phyloP scores from a whole-genome alignment of 2,797 vertebrate genomes.

The Champsocephalus esox region DNA sequence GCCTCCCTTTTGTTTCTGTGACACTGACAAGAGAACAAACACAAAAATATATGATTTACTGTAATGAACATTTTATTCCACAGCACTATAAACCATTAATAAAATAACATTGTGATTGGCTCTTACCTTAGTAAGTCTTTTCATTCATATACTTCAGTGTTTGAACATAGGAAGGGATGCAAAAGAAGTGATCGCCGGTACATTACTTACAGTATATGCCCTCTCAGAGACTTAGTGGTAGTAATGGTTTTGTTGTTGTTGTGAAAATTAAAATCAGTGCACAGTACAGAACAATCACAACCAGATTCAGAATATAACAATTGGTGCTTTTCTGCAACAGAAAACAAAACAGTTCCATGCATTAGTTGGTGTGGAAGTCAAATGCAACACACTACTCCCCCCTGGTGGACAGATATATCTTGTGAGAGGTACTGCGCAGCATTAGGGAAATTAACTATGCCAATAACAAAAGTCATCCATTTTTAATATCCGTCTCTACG shows the following conservation, averaged over 20 bases:
- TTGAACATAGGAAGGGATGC: slow-evolving; percentile 29
- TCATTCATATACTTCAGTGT: slow-evolving; percentile 51
- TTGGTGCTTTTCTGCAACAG: slow-evolving; percentile 12
- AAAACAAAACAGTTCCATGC: slow-evolving; percentile 21
- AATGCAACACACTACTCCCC: slow-evolving; percentile 46
- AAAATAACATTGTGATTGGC: slow-evolving; percentile 75
- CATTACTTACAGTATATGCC: slow-evolving; percentile 13
- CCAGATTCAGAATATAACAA: slow-evolving; percentile 28
- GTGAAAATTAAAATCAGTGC: slow-evolving; percentile 28
- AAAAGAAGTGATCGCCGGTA: slow-evolving; percentile 32
- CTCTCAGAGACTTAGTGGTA: slow-evolving; percentile 2
- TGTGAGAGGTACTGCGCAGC: slow-evolving; percentile 12
- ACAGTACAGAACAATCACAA: slow-evolving; percentile 50
- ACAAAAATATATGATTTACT: slow-evolving; percentile 33
- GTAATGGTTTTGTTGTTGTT: slow-evolving; percentile 7
- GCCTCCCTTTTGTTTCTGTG: background rate
- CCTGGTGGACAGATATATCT: slow-evolving; percentile 59
- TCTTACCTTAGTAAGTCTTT: slow-evolving; percentile 56
- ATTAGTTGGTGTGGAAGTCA: slow-evolving; percentile 30
- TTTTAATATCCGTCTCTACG: slow-evolving; percentile 13
- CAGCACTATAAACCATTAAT: slow-evolving; percentile 83
- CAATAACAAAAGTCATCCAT: slow-evolving; percentile 2
- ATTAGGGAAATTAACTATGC: background rate
- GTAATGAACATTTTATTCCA: slow-evolving; percentile 82
- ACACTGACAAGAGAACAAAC: slow-evolving; percentile 8